Evolutionary conservation across 2,113 vertebrate genomes (phyloP).

Genomic region (Rhinolophus sinicus): DNA sequence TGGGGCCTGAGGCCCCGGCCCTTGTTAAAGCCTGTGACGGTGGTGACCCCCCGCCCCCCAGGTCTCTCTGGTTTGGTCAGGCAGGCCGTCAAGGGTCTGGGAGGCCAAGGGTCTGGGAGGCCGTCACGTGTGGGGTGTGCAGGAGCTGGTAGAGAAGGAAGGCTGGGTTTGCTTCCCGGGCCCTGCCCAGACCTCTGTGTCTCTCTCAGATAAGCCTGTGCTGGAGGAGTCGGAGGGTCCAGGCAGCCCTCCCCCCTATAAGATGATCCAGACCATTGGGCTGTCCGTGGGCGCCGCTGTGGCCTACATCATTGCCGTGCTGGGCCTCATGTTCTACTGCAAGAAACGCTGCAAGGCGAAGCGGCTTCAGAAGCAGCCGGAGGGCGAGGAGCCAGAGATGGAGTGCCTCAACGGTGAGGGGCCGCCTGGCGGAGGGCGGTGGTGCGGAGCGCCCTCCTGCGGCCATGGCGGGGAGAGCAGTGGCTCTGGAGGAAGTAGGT

Average conservation of each 20-base stretch:
- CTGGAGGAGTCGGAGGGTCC: conserved; percentile 65
- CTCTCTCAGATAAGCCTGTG: conserved; percentile 90
- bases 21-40: background rate
- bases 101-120: background rate
- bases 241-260: conserved; percentile 92
- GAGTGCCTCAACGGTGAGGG: conserved; percentile 95
- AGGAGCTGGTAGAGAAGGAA: background rate
- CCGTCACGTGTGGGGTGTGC: background rate
- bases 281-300: conserved; percentile 96
- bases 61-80: background rate
- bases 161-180: background rate
- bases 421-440: background rate
- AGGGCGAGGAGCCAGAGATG: conserved; percentile 97
- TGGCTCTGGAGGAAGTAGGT: background rate
- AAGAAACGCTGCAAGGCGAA: conserved; percentile 97
- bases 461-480: background rate
- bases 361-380: conserved; percentile 91
- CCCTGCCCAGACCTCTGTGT: background rate
- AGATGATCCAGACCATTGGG: conserved; percentile 99
- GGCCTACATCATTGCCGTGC: conserved; percentile 97
- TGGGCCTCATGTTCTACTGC: conserved; percentile 99
- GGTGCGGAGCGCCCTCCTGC: background rate
- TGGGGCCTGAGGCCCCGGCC: background rate
- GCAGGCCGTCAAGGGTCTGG: background rate
- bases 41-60: background rate